A percentile compares a stretch with the other conserved stretches of the same genome.
Evolutionary conservation across 2,888 invertebrate genomes (phyloP).

Genomic region (Tetranychus piercei): DNA sequence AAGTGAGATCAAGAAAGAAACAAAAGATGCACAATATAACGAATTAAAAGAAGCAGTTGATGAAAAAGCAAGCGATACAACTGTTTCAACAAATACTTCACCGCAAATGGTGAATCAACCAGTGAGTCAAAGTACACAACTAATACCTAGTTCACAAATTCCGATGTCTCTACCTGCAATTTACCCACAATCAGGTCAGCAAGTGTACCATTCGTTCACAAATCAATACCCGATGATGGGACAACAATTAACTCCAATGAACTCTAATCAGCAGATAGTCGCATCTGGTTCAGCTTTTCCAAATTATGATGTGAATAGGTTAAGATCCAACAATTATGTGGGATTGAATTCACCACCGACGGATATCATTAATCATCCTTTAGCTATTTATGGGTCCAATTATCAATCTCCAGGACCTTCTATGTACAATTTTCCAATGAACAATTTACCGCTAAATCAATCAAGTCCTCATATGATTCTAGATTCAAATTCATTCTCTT

Average conservation of each 20-base stretch:
- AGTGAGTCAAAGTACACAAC: not conserved
- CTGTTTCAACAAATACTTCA: not conserved
- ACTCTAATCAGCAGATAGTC: not conserved
- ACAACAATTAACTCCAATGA: not conserved
- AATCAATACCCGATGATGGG: not conserved
- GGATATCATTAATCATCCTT: not conserved
- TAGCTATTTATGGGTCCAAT: not conserved
- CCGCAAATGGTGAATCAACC: not conserved
- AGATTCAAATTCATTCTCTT: slow-evolving; percentile 6
- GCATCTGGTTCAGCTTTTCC: not conserved
- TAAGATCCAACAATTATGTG: not conserved
- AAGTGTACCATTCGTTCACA: not conserved
- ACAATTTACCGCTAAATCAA: not conserved
- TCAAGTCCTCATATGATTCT: not conserved
- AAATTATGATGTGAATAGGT: not conserved
- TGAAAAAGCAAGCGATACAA: not conserved
- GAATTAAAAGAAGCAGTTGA: not conserved
- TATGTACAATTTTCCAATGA: not conserved
- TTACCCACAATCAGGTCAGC: not conserved
- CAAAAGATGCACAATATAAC: not conserved
- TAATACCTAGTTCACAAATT: not conserved
- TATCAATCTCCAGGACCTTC: not conserved
- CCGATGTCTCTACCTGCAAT: not conserved
- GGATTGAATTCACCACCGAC: not conserved
- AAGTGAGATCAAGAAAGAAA: too few relatives aligned